phyloP scores from a whole-genome alignment of 2,888 invertebrate genomes.

The Torymus aiolomorphi region DNA sequence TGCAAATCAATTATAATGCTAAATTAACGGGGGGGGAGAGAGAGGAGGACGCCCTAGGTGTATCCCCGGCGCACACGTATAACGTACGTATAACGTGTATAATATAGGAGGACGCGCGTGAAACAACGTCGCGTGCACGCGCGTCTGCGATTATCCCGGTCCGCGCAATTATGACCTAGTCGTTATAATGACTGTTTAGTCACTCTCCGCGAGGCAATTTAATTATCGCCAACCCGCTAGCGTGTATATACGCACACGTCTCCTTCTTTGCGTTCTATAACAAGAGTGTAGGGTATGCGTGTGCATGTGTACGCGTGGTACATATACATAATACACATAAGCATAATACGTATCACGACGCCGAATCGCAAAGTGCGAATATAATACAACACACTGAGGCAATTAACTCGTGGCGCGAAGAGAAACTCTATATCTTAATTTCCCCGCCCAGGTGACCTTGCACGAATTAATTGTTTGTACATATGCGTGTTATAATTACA shows the following conservation, averaged over 20 bases:
- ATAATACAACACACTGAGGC: not conserved
- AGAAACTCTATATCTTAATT: slow-evolving; percentile 41
- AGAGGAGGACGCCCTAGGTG: slow-evolving; percentile 55
- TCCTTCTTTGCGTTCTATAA: no score
- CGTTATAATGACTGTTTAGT: slow-evolving; percentile 73
- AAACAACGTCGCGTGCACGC: slow-evolving; percentile 21
- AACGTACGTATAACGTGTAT: slow-evolving; percentile 43
- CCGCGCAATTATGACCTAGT: slow-evolving; percentile 71
- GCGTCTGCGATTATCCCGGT: slow-evolving; percentile 64
- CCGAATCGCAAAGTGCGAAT: slow-evolving; percentile 27
- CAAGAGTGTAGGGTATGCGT: no score
- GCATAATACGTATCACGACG: not conserved
- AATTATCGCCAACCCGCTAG: slow-evolving; percentile 67
- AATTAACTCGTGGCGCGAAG: slow-evolving; percentile 40
- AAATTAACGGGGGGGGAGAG: slow-evolving; percentile 65
- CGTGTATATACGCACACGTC: not conserved
- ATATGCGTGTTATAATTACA: slow-evolving; percentile 20
- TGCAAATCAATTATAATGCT: slow-evolving; percentile 73
- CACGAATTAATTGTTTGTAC: slow-evolving; percentile 20
- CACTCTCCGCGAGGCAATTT: slow-evolving; percentile 70
- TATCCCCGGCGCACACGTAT: slow-evolving; percentile 19
- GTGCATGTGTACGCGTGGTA: no score
- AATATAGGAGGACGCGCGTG: slow-evolving; percentile 45
- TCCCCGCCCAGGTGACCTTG: slow-evolving; percentile 6
- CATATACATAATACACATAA: no score